Percentiles rank a stretch among this genome's conserved stretches.
These are phyloP conservation scores for Trichomalopsis sarcophagae DNA, from an alignment of 1,140 invertebrate genomes.

Conservation along the genomic window DNA sequence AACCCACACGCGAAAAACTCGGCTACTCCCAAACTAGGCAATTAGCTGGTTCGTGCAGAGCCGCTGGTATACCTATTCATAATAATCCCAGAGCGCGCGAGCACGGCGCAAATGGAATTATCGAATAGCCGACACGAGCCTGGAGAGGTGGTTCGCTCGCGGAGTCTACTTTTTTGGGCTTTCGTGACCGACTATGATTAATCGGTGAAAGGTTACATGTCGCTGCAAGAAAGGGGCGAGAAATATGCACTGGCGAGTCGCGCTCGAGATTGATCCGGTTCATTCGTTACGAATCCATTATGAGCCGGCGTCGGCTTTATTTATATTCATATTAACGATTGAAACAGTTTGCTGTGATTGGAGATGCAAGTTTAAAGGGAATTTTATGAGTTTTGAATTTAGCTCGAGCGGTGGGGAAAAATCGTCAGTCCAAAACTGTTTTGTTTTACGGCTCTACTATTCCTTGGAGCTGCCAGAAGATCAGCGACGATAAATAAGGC, in stretches of 20 bases:
- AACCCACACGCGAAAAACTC: not conserved
- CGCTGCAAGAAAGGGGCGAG: not conserved
- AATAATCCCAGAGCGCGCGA: not conserved
- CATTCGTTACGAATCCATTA: not conserved
- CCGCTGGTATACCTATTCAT: not conserved
- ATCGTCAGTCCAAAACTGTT: no score
- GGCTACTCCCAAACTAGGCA: not conserved
- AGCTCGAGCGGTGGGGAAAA: no score
- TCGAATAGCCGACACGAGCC: not conserved
- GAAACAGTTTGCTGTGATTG: no score
- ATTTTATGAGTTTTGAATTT: no score
- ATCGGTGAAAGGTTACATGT: slow-evolving; percentile 6
- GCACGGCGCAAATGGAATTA: slow-evolving; percentile 2
- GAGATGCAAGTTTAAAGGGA: no score
- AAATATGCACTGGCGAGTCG: not conserved
- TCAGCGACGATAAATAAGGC: no score
- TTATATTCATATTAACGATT: no score
- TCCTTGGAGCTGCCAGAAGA: no score
- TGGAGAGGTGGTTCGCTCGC: not conserved
- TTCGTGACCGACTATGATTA: slow-evolving; percentile 14
- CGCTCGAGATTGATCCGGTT: not conserved
- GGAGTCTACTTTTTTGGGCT: not conserved
- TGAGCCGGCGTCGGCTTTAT: not conserved
- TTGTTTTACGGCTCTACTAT: no score
- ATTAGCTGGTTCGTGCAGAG: not conserved